Evolutionary conservation across 2,113 vertebrate species (phyloP).

Genomic region (Muscicapa adusta): DNA sequence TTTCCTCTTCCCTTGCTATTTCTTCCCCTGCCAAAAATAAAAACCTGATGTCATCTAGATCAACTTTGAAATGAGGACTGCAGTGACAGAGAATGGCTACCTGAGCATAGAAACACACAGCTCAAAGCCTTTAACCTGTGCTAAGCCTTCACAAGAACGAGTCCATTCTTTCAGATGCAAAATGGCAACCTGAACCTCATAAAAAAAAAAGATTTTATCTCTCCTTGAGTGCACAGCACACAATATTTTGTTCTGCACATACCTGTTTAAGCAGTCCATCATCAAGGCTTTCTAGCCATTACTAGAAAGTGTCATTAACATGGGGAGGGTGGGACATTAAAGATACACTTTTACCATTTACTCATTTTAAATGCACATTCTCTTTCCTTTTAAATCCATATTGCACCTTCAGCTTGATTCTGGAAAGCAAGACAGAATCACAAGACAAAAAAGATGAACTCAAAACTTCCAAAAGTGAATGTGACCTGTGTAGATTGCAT

Average conservation of each 20-base stretch:
- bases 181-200: neutral
- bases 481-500: neutral
- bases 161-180: neutral
- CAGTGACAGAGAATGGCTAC: neutral
- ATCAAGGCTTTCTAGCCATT: neutral
- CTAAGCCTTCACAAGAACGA: neutral
- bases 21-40: neutral
- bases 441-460: neutral
- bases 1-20: neutral
- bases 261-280: neutral
- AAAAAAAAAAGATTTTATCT: neutral
- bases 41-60: neutral
- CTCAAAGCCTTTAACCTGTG: neutral
- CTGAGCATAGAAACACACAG: neutral
- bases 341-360: neutral
- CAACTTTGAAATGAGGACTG: neutral
- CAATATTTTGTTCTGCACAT: neutral
- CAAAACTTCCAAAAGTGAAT: neutral
- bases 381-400: neutral
- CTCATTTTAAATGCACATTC: neutral
- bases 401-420: neutral
- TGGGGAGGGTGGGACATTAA: neutral
- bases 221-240: neutral
- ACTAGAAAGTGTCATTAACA: neutral
- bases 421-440: neutral